Conservation (phyloP, 2,113 vertebrate genomes). For the Cariama cristata region DNA sequence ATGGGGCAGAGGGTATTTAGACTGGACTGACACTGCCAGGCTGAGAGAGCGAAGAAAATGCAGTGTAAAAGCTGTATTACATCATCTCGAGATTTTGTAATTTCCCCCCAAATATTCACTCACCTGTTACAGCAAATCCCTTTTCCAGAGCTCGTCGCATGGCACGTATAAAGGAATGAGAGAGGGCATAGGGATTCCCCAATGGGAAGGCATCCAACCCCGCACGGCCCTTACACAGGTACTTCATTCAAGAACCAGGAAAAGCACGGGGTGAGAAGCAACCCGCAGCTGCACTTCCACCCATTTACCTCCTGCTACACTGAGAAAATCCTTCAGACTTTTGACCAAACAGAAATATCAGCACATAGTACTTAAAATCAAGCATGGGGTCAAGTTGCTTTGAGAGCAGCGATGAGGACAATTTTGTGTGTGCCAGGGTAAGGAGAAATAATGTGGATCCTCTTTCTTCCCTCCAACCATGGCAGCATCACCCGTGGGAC, state of each 20-base stretch:
- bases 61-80: background rate
- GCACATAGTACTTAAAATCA: background rate
- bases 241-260: too few relatives aligned
- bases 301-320: background rate
- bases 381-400: background rate
- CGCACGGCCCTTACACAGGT: background rate
- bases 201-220: background rate
- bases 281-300: too few relatives aligned
- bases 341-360: background rate
- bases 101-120: background rate
- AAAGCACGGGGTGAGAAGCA: background rate
- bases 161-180: background rate
- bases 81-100: background rate
- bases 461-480: background rate
- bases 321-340: background rate
- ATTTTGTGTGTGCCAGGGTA: background rate
- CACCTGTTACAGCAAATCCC: background rate
- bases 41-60: background rate
- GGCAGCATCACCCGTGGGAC: rapidly evolving
- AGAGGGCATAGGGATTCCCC: too few relatives aligned
- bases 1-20: background rate
- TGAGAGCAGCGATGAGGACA: background rate
- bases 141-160: background rate
- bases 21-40: background rate
- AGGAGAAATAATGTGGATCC: rapidly evolving